Percentiles rank a stretch among this genome's conserved stretches.
Conservation (phyloP, 37 sponge, comb jelly and placozoan species). For the Eunapius fragilis region DNA sequence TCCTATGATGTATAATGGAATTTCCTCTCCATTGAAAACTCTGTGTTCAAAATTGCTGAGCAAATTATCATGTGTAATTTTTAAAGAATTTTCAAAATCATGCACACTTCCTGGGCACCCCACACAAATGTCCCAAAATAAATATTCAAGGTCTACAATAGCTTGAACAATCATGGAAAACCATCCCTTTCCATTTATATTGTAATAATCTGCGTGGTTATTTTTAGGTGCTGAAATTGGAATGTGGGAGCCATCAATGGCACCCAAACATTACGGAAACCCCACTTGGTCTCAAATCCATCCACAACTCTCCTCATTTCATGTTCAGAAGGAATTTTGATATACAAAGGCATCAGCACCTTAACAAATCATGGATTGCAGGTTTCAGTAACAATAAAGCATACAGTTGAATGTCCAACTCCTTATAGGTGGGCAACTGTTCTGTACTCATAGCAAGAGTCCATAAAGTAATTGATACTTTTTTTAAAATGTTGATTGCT, state of each 20-base stretch:
- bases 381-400: slow-evolving; percentile 36
- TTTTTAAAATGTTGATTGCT: slow-evolving; percentile 6
- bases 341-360: slow-evolving; percentile 28
- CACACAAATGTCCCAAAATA: slow-evolving; percentile 15
- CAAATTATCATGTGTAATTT: background rate
- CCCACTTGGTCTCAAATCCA: slow-evolving; percentile 33
- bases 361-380: slow-evolving; percentile 38
- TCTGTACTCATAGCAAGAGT: slow-evolving; percentile 48
- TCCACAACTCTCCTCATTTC: slow-evolving; percentile 22
- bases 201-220: slow-evolving; percentile 51
- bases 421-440: slow-evolving; percentile 62
- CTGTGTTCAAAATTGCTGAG: background rate
- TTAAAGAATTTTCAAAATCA: background rate
- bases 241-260: slow-evolving; percentile 52
- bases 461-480: slow-evolving; percentile 44
- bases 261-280: slow-evolving; percentile 46
- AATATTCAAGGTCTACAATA: slow-evolving; percentile 22
- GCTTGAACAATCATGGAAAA: slow-evolving; percentile 48
- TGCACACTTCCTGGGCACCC: slow-evolving; percentile 66
- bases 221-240: slow-evolving; percentile 25
- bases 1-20: slow-evolving; percentile 28
- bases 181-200: slow-evolving; percentile 44
- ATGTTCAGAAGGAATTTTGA: slow-evolving; percentile 38
- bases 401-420: slow-evolving; percentile 31
- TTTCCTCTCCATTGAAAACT: slow-evolving; percentile 1